Percentiles rank a stretch among this genome's conserved stretches.
Conservation (phyloP, 2,113 vertebrate genomes). For the Zosterops lateralis region DNA sequence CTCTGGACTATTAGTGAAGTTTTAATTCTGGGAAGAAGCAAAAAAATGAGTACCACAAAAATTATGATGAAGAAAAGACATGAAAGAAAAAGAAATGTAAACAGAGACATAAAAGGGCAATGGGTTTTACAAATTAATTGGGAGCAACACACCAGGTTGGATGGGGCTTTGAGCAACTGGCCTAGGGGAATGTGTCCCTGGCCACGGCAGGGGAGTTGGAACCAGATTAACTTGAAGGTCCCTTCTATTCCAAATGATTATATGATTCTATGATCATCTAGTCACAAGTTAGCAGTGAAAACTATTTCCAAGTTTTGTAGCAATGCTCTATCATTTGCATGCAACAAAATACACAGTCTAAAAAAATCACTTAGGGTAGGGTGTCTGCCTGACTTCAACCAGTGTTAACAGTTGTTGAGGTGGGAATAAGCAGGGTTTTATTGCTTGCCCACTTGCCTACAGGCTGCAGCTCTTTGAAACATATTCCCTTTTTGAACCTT, state of each 20-base stretch:
- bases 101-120: not conserved
- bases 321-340: not conserved
- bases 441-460: not conserved
- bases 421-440: not conserved
- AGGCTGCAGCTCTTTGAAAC: not conserved
- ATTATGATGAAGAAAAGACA: not conserved
- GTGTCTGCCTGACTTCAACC: not conserved
- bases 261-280: not conserved
- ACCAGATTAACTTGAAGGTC: not conserved
- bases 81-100: not conserved
- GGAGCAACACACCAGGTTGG: not conserved
- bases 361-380: not conserved
- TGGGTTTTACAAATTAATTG: not conserved
- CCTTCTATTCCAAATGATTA: not conserved
- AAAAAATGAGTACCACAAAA: not conserved
- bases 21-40: not conserved
- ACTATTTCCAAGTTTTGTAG: not conserved
- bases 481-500: not conserved
- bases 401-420: not conserved
- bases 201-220: fast-evolving
- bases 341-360: not conserved
- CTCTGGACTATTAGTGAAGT: not conserved
- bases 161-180: not conserved
- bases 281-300: not conserved
- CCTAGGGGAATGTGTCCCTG: not conserved